Conservation (phyloP, 2,888 invertebrate species). For the Fragum sueziense region DNA sequence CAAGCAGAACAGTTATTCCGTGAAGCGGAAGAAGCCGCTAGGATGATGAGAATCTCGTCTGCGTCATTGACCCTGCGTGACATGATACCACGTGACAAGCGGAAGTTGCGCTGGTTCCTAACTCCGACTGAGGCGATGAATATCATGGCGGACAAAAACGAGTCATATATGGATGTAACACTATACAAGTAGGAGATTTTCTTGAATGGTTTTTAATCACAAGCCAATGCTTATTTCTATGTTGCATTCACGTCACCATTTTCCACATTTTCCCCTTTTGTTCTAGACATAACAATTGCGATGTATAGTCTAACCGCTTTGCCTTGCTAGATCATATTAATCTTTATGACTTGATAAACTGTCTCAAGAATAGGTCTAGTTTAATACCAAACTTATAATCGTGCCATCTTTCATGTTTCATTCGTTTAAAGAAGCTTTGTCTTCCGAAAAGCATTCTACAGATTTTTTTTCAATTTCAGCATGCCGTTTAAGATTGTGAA, state of each 20-base stretch:
- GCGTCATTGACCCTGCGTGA: conserved; percentile 39
- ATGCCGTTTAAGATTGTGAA: conserved; percentile 29
- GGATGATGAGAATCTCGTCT: conserved; percentile 25
- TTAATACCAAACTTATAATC: too few species aligned
- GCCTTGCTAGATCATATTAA: too few species aligned
- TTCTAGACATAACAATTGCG: too few species aligned
- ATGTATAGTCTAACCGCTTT: too few species aligned
- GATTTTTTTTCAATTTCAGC: conserved; percentile 17
- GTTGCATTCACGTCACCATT: too few species aligned
- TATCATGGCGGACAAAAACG: conserved; percentile 32
- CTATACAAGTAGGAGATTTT: conserved; percentile 27
- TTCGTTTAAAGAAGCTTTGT: too few species aligned
- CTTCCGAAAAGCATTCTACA: too few species aligned
- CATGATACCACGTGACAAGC: conserved; percentile 37
- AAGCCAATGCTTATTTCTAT: too few species aligned
- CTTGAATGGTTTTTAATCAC: not conserved
- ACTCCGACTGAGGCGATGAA: conserved; percentile 46
- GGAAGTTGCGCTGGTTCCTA: conserved; percentile 53
- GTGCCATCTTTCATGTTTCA: too few species aligned
- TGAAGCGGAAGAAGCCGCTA: conserved; percentile 11
- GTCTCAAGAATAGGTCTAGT: too few species aligned
- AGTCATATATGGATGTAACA: conserved; percentile 23
- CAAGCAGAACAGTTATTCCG: conserved; percentile 24
- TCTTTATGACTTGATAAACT: too few species aligned
- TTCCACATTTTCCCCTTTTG: too few species aligned